These are phyloP conservation scores for Gasteruption jaculator DNA, from an alignment of 2,888 invertebrate genomes.

Conservation along the genomic window DNA sequence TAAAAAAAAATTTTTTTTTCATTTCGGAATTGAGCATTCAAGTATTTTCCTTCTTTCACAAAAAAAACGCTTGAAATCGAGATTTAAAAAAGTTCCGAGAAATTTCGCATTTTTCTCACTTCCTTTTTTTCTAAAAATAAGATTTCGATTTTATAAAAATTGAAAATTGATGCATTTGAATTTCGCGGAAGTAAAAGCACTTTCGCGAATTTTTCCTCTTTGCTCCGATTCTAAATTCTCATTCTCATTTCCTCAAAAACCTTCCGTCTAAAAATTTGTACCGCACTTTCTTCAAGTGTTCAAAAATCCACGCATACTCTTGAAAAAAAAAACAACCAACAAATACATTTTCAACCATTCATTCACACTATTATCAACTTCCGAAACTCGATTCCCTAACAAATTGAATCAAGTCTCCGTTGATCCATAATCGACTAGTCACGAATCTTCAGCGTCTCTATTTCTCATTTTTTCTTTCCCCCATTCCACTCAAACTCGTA, in stretches of 20 bases:
- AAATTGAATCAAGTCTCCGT: too few species aligned
- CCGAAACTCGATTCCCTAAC: slow-evolving; percentile 1
- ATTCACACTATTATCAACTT: neutral
- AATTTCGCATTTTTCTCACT: too few species aligned
- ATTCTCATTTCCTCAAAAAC: neutral
- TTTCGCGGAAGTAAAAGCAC: neutral
- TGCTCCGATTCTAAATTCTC: slow-evolving; percentile 3
- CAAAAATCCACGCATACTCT: neutral
- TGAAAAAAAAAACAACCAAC: slow-evolving; percentile 1
- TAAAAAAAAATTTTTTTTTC: too few species aligned
- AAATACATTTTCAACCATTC: slow-evolving; percentile 2
- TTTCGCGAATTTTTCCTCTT: slow-evolving; percentile 1
- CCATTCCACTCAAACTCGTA: neutral
- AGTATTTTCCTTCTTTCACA: too few species aligned
- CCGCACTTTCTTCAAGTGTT: too few species aligned
- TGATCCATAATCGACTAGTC: slow-evolving; percentile 46
- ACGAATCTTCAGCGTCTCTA: slow-evolving; percentile 28
- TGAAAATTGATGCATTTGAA: neutral
- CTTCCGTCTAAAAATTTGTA: neutral
- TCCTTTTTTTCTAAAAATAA: too few species aligned
- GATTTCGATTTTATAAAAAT: too few species aligned
- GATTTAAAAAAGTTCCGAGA: too few species aligned
- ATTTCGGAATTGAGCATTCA: too few species aligned
- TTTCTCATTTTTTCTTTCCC: slow-evolving; percentile 2
- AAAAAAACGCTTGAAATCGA: too few species aligned